Base-by-base conservation (phyloP, 2,797 vertebrate genomes). In the Coracias cyanogaster region DNA sequence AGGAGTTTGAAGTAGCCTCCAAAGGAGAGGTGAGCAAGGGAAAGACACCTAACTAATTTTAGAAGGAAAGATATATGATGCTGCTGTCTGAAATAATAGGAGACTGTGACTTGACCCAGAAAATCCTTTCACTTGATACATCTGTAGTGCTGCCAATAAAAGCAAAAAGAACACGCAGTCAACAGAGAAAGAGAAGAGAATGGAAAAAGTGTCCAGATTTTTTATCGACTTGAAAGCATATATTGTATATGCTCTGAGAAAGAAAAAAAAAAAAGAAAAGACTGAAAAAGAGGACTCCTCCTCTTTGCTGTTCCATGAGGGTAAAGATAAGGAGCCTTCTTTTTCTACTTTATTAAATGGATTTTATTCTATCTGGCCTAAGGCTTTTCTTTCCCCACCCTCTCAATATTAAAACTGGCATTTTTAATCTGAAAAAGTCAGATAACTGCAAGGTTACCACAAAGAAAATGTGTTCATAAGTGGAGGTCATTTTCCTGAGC, bases 1-100 rank as follows among this genome's bases (percentile, higher is more conserved):
- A 85, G 62, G 48, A 64, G 46, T 86, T 64, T 91, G 71, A 69
- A 6, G 6, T 25, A 76, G 43, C 48, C 52, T 95, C 78, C 82
- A 80, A 77, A 87, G 78, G 45, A 89, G 84, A 74, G 51, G 39
- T 70, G 82, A 92, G 52, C 67, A 70, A 80, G 43, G 54, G 28
- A 77, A 55, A 82, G 58, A 91, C 43, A 82, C 35, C 71, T 61
- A 41, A n/a, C 61, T 89, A 89, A 82, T 95, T 95, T 95, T 87
- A 91, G 95, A 92, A 82, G 62, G 70, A 80, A 92, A 96, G 81
- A 89, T 95, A 43, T n/a, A 92, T 78, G 82, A 94, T 87, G 35
- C 37, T 87, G 35, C 82, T 86, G 55, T 64, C 86, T 45, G 12
- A 94, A 95, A 97, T 93, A 96, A 92, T 74, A 85, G 91, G 64